A percentile compares a stretch with the other conserved stretches of the same genome.
phyloP scores from a whole-genome alignment of 2,888 invertebrate genomes.

The Hylaea fasciaria region DNA sequence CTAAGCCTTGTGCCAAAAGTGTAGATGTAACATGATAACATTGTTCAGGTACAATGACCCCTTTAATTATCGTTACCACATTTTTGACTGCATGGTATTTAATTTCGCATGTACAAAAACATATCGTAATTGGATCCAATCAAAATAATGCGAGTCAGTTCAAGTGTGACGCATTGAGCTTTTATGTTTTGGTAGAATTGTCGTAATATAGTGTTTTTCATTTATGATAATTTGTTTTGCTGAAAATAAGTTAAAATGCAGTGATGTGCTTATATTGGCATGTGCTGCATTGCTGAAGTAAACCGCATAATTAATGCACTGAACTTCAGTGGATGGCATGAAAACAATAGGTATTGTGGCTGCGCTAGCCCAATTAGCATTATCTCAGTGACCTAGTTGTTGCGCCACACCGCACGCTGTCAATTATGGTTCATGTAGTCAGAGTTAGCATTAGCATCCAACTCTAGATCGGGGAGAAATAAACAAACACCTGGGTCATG shows the following conservation, averaged over 20 bases:
- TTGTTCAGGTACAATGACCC: conserved; percentile 43
- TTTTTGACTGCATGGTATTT: conserved; percentile 19
- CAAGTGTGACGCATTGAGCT: conserved; percentile 17
- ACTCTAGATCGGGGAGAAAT: neutral
- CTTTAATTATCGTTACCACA: conserved; percentile 30
- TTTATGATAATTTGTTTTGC: conserved; percentile 16
- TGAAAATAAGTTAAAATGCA: conserved; percentile 2
- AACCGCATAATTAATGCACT: conserved; percentile 30
- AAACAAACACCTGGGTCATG: neutral
- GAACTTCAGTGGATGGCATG: conserved; percentile 25
- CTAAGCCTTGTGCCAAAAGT: conserved; percentile 38
- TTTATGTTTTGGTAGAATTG: neutral
- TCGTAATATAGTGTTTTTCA: neutral
- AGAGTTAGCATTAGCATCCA: neutral
- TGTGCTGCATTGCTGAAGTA: conserved; percentile 20
- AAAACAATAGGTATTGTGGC: conserved; percentile 27
- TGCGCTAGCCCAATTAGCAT: conserved; percentile 30
- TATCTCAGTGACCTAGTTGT: conserved; percentile 28
- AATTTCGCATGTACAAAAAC: conserved; percentile 26
- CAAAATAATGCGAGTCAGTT: conserved; percentile 22
- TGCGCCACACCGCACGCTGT: too few relatives aligned
- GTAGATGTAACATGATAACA: conserved; percentile 34
- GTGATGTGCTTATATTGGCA: conserved; percentile 1
- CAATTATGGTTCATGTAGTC: neutral
- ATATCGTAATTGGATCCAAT: conserved; percentile 23